These are phyloP conservation scores for Drosophila silvestris DNA, from an alignment of 2,888 invertebrate genomes.

Conservation along the genomic window DNA sequence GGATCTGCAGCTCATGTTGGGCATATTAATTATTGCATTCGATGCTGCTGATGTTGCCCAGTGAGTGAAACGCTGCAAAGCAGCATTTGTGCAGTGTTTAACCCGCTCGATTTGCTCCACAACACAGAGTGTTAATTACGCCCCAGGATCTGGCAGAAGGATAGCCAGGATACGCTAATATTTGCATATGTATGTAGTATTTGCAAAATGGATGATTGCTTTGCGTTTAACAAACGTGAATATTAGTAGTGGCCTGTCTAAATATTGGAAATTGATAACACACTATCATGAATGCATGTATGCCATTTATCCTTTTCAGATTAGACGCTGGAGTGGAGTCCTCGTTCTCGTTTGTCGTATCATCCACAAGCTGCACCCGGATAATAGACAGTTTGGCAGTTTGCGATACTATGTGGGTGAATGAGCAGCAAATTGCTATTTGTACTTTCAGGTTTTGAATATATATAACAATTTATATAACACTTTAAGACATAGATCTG, in stretches of 20 bases:
- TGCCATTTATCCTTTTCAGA: neutral
- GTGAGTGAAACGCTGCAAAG: slow-evolving; percentile 19
- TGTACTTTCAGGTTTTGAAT: slow-evolving; percentile 20
- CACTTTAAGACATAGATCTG: neutral
- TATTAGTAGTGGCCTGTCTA: slow-evolving; percentile 74
- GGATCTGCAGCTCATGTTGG: slow-evolving; percentile 57
- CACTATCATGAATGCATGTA: neutral
- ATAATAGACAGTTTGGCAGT: slow-evolving; percentile 29
- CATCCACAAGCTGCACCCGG: slow-evolving; percentile 38
- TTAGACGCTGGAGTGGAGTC: neutral
- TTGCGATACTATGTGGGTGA: slow-evolving; percentile 35
- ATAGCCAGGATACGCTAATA: slow-evolving; percentile 7
- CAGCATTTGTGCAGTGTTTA: slow-evolving; percentile 61
- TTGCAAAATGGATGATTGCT: slow-evolving; percentile 62
- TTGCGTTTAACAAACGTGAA: slow-evolving; percentile 71
- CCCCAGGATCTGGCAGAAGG: slow-evolving; percentile 15
- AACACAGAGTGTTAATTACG: slow-evolving; percentile 71
- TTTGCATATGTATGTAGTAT: slow-evolving; percentile 27
- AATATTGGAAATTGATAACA: slow-evolving; percentile 77
- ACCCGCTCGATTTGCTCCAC: slow-evolving; percentile 68
- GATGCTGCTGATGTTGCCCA: slow-evolving; percentile 26
- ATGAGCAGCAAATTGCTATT: slow-evolving; percentile 52
- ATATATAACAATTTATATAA: neutral
- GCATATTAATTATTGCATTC: slow-evolving; percentile 78
- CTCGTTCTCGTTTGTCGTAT: slow-evolving; percentile 17